A percentile compares a stretch with the other conserved stretches of the same genome.
phyloP scores from a whole-genome alignment of 2,113 vertebrate genomes.

The Lasiurus borealis region DNA sequence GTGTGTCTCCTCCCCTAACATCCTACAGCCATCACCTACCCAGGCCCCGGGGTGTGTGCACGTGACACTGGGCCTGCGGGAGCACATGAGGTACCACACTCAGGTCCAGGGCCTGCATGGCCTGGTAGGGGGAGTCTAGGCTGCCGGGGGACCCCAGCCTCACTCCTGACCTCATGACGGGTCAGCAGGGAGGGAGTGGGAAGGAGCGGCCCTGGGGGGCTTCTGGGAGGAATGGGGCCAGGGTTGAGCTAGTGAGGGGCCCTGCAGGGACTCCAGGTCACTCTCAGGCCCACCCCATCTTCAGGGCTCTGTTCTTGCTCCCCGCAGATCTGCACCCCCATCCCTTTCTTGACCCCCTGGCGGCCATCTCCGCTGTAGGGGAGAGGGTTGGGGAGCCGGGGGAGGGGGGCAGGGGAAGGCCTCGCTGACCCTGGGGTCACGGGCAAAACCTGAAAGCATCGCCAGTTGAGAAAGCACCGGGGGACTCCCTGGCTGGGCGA shows the following conservation, averaged over 20 bases:
- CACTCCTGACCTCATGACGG: accelerated
- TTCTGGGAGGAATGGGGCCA: not conserved
- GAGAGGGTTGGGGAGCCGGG: not conserved
- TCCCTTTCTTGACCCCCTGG: not conserved
- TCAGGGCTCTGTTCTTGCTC: not conserved
- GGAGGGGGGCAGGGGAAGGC: not conserved
- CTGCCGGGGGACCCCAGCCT: not conserved
- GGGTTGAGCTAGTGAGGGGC: not conserved
- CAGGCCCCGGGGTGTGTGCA: accelerated
- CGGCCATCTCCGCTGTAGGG: not conserved
- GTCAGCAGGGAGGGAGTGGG: too few species aligned
- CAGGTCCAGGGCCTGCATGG: too few species aligned
- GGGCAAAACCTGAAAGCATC: not conserved
- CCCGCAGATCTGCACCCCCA: not conserved
- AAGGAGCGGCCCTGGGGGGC: not conserved
- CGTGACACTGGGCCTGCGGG: too few species aligned
- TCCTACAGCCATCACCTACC: too few species aligned
- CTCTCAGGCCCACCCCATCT: not conserved
- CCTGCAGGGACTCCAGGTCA: not conserved
- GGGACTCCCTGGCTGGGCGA: not conserved
- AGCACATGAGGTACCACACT: not conserved
- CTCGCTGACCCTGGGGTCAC: not conserved
- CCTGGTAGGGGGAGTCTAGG: not conserved
- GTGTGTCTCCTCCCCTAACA: not conserved
- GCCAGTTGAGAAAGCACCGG: not conserved